Evolutionary conservation across 2,113 vertebrate genomes (phyloP).

Genomic region (Dicentrarchus labrax): DNA sequence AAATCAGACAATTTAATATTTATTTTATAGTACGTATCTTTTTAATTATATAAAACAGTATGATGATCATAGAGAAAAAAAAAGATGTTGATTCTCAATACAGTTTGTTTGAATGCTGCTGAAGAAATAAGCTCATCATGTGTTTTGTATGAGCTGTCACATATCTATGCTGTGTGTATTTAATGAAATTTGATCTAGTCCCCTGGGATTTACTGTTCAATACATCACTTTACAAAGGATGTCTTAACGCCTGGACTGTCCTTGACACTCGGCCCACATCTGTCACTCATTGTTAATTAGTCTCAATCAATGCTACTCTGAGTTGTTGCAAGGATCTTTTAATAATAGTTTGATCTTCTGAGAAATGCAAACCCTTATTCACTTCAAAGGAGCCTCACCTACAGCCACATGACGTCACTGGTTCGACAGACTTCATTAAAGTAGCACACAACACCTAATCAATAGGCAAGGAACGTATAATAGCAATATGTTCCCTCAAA

Average conservation of each 20-base stretch:
- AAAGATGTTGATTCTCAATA: background rate
- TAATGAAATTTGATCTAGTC: constrained; percentile 25
- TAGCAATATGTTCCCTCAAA: constrained; percentile 2
- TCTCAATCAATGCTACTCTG: constrained; percentile 23
- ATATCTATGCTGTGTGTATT: background rate
- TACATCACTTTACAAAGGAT: constrained; percentile 33
- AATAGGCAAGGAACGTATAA: constrained; percentile 34
- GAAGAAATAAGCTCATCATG: background rate
- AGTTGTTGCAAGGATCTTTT: constrained; percentile 17
- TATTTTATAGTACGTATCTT: background rate
- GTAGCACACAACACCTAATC: constrained; percentile 59
- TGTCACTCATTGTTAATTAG: constrained; percentile 50
- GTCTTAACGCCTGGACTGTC: constrained; percentile 7
- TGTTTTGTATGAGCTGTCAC: constrained; percentile 23
- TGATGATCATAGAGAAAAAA: background rate
- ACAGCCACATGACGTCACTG: constrained; percentile 6
- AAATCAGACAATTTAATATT: background rate
- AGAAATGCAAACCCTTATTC: constrained; percentile 20
- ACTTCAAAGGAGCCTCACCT: constrained; percentile 60
- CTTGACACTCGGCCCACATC: constrained; percentile 49
- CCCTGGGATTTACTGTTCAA: constrained; percentile 21
- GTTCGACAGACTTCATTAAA: constrained; percentile 50
- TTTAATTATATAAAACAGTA: background rate
- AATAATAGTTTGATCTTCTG: constrained; percentile 42
- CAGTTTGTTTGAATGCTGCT: background rate